Conservation (phyloP, 2,113 vertebrate species). For the Corythornis vintsioides region DNA sequence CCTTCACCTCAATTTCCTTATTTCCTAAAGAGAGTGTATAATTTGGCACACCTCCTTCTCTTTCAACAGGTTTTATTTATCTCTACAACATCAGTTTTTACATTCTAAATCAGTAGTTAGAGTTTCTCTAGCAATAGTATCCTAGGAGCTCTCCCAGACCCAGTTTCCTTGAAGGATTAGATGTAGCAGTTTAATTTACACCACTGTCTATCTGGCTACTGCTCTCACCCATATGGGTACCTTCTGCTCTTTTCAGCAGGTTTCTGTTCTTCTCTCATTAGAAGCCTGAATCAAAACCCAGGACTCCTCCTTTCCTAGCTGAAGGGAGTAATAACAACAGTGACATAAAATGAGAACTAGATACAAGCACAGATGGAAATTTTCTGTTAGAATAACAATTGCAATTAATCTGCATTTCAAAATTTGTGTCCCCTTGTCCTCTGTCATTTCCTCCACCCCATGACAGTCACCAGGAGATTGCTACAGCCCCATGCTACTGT, state of each 20-base stretch:
- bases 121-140: background rate
- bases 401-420: constrained; percentile 20
- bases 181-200: constrained; percentile 23
- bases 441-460: fast-evolving
- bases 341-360: background rate
- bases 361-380: constrained; percentile 17
- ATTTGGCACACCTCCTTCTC: background rate
- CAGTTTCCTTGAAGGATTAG: background rate
- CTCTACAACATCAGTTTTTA: background rate
- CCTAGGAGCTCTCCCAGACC: background rate
- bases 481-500: background rate
- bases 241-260: constrained; percentile 49
- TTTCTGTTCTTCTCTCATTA: constrained; percentile 44
- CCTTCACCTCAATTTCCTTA: background rate
- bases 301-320: background rate
- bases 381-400: constrained; percentile 29
- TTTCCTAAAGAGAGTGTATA: background rate
- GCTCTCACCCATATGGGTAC: constrained; percentile 19
- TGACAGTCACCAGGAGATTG: background rate
- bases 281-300: constrained; percentile 30
- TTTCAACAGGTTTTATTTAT: background rate
- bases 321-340: constrained; percentile 8
- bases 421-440: background rate
- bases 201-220: constrained; percentile 6
- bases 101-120: background rate